These are phyloP conservation scores for Phaetusa simplex DNA, from an alignment of 2,113 vertebrate species.

Conservation along the genomic window DNA sequence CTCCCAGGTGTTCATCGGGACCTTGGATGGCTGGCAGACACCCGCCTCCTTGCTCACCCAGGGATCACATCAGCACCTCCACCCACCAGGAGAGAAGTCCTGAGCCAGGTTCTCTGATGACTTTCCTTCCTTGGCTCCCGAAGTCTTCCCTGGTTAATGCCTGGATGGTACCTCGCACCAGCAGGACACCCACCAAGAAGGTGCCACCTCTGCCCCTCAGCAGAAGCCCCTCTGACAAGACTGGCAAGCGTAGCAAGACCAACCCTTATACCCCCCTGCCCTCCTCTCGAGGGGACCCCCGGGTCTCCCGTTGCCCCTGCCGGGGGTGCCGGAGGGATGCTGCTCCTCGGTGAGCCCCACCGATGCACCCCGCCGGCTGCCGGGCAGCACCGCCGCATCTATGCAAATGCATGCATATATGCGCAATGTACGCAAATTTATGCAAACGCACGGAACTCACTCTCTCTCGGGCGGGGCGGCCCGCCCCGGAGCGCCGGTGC, in stretches of 20 bases:
- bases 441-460: neutral
- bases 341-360: neutral
- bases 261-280: rapidly evolving
- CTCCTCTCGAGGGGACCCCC: neutral
- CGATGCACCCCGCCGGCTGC: neutral
- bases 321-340: neutral
- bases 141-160: neutral
- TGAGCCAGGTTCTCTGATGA: neutral
- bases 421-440: neutral
- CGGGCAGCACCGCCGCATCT: neutral
- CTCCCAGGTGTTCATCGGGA: neutral
- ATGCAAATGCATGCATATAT: neutral
- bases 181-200: neutral
- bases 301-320: neutral
- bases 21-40: neutral
- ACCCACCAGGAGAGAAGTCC: neutral
- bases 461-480: neutral
- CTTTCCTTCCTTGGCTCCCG: neutral
- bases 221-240: neutral
- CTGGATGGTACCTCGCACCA: neutral
- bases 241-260: rapidly evolving
- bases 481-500: neutral
- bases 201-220: neutral
- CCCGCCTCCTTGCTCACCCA: neutral
- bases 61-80: neutral